phyloP scores from a whole-genome alignment of 2,888 invertebrate species.

The Torymus texanus region DNA sequence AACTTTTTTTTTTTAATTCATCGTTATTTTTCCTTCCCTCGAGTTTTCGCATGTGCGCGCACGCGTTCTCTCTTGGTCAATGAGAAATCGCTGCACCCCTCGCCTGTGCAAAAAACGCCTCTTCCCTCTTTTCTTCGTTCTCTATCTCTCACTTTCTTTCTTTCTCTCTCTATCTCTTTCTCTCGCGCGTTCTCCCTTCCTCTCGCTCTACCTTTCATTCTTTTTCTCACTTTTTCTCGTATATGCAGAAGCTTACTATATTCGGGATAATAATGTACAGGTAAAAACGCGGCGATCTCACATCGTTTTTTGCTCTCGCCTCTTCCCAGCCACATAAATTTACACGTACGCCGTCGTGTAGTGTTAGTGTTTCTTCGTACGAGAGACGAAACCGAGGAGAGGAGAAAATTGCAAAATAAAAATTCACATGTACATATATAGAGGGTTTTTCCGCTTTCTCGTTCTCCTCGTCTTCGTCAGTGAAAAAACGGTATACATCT shows the following conservation, averaged over 20 bases:
- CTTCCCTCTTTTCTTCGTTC: conserved; percentile 10
- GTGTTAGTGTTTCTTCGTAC: conserved; percentile 24
- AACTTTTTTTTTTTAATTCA: conserved; percentile 56
- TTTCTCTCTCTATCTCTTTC: neutral
- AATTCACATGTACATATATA: conserved; percentile 63
- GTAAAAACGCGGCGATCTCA: conserved; percentile 27
- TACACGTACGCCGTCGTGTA: conserved; percentile 21
- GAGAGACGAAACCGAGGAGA: conserved; percentile 24
- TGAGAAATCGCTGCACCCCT: conserved; percentile 48
- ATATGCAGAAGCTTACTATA: conserved; percentile 31
- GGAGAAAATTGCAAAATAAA: conserved; percentile 53
- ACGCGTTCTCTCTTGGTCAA: conserved; percentile 62
- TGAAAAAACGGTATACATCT: conserved; percentile 35
- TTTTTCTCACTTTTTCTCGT: neutral
- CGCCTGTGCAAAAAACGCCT: conserved; percentile 53
- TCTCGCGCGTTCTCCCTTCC: neutral
- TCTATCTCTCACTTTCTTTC: neutral
- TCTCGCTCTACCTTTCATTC: neutral
- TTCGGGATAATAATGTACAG: conserved; percentile 47
- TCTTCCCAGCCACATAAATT: conserved; percentile 3
- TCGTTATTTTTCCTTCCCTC: neutral
- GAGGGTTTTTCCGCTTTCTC: neutral
- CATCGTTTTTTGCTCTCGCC: neutral
- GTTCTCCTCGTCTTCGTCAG: conserved; percentile 54
- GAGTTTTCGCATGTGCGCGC: neutral